These are phyloP conservation scores for Drosophila hydei DNA, from an alignment of 1,140 invertebrate species.

Conservation along the genomic window DNA sequence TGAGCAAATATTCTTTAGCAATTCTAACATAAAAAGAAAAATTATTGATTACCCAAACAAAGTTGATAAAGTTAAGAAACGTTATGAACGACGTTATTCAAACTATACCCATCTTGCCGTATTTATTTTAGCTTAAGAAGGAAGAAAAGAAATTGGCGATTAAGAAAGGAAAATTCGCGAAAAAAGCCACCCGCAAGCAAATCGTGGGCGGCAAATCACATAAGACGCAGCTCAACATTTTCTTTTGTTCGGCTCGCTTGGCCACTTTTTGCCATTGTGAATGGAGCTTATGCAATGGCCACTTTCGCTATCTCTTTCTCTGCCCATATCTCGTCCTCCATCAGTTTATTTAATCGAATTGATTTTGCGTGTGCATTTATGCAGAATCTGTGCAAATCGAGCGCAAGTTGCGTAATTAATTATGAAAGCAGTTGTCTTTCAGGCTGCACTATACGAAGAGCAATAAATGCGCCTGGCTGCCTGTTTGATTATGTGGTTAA, in stretches of 20 bases:
- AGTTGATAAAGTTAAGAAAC: too few relatives aligned
- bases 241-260: neutral
- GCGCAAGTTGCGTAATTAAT: conserved; percentile 62
- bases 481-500: conserved; percentile 5
- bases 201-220: too few relatives aligned
- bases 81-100: too few relatives aligned
- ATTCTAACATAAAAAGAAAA: too few relatives aligned
- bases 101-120: too few relatives aligned
- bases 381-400: conserved; percentile 54
- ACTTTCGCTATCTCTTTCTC: neutral
- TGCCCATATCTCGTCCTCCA: neutral
- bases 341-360: conserved; percentile 34
- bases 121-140: too few relatives aligned
- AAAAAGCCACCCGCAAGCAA: too few relatives aligned
- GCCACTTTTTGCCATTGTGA: neutral
- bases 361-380: conserved; percentile 62
- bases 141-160: too few relatives aligned
- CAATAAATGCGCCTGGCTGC: conserved; percentile 1
- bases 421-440: conserved; percentile 46
- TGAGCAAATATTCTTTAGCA: too few relatives aligned
- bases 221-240: conserved; percentile 3
- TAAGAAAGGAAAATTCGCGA: too few relatives aligned
- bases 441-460: neutral
- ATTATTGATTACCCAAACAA: too few relatives aligned
- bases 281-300: neutral